A percentile compares a stretch with the other conserved stretches of the same genome.
phyloP scores from a whole-genome alignment of 2,113 vertebrate species.

The Paralichthys olivaceus region DNA sequence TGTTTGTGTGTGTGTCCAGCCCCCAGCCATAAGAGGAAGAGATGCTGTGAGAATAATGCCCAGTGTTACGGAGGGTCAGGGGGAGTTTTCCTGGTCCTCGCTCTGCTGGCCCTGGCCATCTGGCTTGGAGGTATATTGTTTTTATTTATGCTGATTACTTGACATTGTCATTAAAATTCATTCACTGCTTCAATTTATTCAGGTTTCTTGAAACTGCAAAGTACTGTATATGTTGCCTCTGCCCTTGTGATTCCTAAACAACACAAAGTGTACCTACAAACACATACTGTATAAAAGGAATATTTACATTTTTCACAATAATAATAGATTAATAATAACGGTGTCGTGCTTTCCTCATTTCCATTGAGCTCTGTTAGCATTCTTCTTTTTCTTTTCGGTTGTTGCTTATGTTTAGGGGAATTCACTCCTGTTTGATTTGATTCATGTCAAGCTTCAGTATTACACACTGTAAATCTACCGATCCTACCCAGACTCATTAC shows the following conservation, averaged over 20 bases:
- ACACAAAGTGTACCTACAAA: background rate
- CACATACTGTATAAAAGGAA: background rate
- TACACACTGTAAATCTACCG: background rate
- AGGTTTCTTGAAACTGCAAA: background rate
- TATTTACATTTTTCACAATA: no score
- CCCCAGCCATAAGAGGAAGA: constrained; percentile 30
- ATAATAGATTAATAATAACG: no score
- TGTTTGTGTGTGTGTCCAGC: constrained; percentile 49
- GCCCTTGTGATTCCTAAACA: background rate
- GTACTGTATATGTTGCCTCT: background rate
- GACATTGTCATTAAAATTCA: constrained; percentile 22
- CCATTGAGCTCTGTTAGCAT: background rate
- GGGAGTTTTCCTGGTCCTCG: constrained; percentile 54
- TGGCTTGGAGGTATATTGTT: constrained; percentile 78
- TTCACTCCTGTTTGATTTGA: background rate
- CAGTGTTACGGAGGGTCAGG: constrained; percentile 50
- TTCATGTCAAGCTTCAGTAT: background rate
- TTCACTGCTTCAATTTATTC: constrained; percentile 11
- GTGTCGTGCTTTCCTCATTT: background rate
- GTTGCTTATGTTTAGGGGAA: background rate
- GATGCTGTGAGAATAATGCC: constrained; percentile 41
- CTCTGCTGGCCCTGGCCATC: constrained; percentile 70
- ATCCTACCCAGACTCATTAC: background rate
- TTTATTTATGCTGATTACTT: constrained; percentile 12
- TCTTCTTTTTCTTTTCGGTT: background rate